A percentile compares a stretch with the other conserved stretches of the same genome.
These are phyloP conservation scores for Girardia tigrina DNA, from an alignment of 2,888 invertebrate genomes.

Conservation along the genomic window DNA sequence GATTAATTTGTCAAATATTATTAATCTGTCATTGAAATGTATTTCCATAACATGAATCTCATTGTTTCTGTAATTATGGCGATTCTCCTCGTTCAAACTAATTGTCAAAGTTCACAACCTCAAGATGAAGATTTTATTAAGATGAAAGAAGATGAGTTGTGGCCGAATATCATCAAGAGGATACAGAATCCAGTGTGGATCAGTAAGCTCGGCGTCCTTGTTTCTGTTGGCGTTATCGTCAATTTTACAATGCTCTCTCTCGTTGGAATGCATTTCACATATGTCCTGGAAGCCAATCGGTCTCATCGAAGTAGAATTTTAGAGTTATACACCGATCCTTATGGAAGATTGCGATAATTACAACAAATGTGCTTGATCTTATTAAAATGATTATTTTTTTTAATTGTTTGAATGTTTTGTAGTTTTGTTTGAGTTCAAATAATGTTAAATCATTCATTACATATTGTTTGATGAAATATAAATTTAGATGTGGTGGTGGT, in stretches of 20 bases:
- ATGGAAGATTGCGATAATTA: background rate
- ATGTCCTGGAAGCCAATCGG: background rate
- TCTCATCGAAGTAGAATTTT: constrained; percentile 8
- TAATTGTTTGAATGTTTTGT: too few relatives aligned
- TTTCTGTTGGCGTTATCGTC: background rate
- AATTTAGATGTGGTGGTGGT: too few relatives aligned
- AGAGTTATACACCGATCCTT: background rate
- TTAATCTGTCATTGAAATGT: too few relatives aligned
- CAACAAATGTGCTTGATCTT: background rate
- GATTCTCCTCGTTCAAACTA: background rate
- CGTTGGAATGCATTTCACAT: background rate
- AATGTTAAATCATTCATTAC: too few relatives aligned
- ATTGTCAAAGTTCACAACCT: background rate
- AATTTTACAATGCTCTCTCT: background rate
- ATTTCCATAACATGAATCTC: too few relatives aligned
- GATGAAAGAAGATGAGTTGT: constrained; percentile 10
- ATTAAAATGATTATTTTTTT: background rate
- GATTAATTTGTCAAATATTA: too few relatives aligned
- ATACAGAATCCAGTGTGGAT: background rate
- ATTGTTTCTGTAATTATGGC: background rate
- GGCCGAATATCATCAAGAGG: background rate
- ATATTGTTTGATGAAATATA: too few relatives aligned
- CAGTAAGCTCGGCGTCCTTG: background rate
- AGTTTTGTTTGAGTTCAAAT: too few relatives aligned
- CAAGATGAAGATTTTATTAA: constrained; percentile 13